These are phyloP conservation scores for Cephus pulcher DNA, from an alignment of 2,888 invertebrate species.

Conservation along the genomic window DNA sequence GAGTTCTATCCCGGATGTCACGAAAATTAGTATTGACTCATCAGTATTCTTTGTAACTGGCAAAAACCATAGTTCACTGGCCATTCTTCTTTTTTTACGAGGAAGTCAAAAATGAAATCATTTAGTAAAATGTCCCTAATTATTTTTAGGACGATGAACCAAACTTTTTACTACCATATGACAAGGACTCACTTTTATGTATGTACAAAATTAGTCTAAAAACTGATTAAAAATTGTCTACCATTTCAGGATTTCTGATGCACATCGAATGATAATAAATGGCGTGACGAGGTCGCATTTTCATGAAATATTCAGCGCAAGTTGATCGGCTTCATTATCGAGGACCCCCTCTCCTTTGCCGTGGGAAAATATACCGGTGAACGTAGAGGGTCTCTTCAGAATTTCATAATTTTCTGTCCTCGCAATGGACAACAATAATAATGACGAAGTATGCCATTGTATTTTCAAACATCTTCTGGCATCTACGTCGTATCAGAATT, in stretches of 20 bases:
- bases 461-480: background rate
- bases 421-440: background rate
- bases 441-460: background rate
- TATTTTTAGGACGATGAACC: background rate
- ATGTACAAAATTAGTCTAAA: background rate
- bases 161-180: background rate
- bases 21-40: background rate
- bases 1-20: slow-evolving; percentile 10
- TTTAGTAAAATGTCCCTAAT: background rate
- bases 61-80: background rate
- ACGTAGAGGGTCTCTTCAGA: background rate
- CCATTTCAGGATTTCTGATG: background rate
- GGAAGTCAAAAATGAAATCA: background rate
- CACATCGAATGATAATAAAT: background rate
- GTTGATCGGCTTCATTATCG: background rate
- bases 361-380: background rate
- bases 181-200: background rate
- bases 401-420: background rate
- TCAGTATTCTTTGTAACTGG: background rate
- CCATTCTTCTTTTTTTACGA: background rate
- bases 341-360: background rate
- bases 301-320: background rate
- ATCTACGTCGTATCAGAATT: background rate
- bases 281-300: too few relatives aligned
- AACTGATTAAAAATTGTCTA: background rate